These are phyloP conservation scores for Drosophila varians DNA, from an alignment of 1,140 invertebrate species.

Conservation along the genomic window DNA sequence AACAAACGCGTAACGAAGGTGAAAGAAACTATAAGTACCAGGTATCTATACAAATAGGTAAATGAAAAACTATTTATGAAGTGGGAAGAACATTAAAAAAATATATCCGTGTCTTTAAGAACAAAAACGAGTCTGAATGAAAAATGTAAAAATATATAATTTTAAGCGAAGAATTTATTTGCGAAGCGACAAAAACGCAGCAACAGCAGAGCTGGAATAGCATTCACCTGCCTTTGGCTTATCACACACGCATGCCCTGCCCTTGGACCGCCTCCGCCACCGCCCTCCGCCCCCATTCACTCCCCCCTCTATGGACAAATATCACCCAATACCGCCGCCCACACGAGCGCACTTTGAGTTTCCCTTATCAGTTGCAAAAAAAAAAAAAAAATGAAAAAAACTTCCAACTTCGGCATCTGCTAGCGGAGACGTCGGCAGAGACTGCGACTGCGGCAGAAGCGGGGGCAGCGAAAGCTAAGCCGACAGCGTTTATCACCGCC, in stretches of 20 bases:
- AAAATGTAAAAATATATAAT: too few relatives aligned
- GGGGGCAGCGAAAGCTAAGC: background rate
- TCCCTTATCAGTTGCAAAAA: conserved; percentile 4
- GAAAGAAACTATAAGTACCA: too few relatives aligned
- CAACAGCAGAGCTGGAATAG: background rate
- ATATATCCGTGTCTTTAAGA: too few relatives aligned
- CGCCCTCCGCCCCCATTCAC: conserved; percentile 8
- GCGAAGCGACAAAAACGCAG: background rate
- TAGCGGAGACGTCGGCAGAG: background rate
- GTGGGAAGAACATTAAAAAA: too few relatives aligned
- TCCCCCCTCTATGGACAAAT: background rate
- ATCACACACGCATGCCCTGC: conserved; percentile 61
- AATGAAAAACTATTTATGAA: too few relatives aligned
- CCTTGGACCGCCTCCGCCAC: conserved; percentile 21
- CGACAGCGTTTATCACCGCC: conserved; percentile 25
- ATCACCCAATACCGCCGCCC: background rate
- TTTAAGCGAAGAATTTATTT: too few relatives aligned
- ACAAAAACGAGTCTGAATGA: too few relatives aligned
- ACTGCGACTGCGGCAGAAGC: background rate
- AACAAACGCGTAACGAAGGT: too few relatives aligned
- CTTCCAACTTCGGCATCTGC: conserved; percentile 7
- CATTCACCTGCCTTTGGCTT: conserved; percentile 47
- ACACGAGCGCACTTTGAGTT: conserved; percentile 38
- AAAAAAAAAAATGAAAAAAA: conserved; percentile 1
- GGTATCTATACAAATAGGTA: too few relatives aligned